Base-by-base conservation (phyloP, 2,888 invertebrate genomes). In the Venustoraphidia nigricollis region DNA sequence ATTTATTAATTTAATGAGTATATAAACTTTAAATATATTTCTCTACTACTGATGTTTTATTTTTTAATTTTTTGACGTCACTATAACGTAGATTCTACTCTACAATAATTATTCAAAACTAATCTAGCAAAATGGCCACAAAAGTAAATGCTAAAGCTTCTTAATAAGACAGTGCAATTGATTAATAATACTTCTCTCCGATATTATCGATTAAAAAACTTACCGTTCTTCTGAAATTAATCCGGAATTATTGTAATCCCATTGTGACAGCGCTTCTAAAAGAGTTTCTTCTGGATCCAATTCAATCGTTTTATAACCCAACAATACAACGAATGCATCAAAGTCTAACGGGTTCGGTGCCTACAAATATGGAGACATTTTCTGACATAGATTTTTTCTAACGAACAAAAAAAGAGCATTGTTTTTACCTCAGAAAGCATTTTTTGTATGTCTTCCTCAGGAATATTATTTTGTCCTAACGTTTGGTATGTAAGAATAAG, bases 241-340 rank as follows among this genome's bases (percentile, higher is more conserved):
- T 52, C 80, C 81, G 4, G 73, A 72, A 53, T 74, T 74, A 49
- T 76, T 69, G 43, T 68, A 67, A 56, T 81, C 80, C 78, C 80
- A 81, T 47, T 77, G 74, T 42, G 78, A 75, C 53, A 80, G 66
- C 0, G 79, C 80, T 37, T 73, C 73, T 4, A 76, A 62, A 34
- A 80, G 64, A 2, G 77, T 77, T 54, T 77, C 77, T 57, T 79
- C 79, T 0, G 79, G 74, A 60, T 80, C 80, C 51, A 80, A 59
- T 56, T 78, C 77, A 46, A 76, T 64, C 1, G 77, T 76, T 54
- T 72, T 76, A 55, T 69, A 73, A 36, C 76, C 78, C 55, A 80
- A 72, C 2, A 79, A 64, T 47, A 74, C 69, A 40, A 80, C 75
- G 56, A 80, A 80, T 1, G 73, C 73, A 52, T 79, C 77, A 54